These are phyloP conservation scores for Bactericera cockerelli DNA, from an alignment of 1,140 invertebrate species.

Conservation along the genomic window DNA sequence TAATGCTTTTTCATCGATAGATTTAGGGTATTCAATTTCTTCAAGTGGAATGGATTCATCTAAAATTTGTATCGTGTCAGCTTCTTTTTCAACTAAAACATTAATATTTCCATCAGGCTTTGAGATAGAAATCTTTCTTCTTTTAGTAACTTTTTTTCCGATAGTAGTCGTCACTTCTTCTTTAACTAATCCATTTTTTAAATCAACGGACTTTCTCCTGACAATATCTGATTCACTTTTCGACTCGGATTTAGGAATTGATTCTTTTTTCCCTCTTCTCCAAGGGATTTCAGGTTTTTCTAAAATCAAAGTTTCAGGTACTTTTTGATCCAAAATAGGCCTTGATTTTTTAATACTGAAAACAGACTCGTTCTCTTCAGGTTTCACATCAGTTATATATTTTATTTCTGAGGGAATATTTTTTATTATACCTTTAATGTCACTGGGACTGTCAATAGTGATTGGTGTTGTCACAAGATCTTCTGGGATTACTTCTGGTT, in stretches of 20 bases:
- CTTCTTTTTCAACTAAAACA: background rate
- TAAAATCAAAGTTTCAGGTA: slow-evolving; percentile 11
- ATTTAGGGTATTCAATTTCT: slow-evolving; percentile 5
- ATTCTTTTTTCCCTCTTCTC: slow-evolving; percentile 16
- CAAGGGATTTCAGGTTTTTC: slow-evolving; percentile 18
- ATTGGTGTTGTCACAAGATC: slow-evolving; percentile 3
- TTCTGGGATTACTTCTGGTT: background rate
- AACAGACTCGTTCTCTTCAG: background rate
- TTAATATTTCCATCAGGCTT: background rate
- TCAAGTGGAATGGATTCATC: background rate
- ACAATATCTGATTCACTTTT: background rate
- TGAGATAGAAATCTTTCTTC: slow-evolving; percentile 1
- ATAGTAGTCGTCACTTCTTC: slow-evolving; percentile 9
- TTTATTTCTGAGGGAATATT: background rate
- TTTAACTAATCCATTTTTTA: background rate
- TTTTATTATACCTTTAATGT: background rate
- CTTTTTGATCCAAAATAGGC: slow-evolving; percentile 6
- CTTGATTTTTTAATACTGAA: slow-evolving; percentile 2
- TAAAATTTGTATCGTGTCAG: background rate
- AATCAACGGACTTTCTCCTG: background rate
- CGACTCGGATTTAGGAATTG: background rate
- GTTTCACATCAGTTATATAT: background rate
- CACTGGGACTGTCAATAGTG: background rate
- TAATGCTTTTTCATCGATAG: background rate
- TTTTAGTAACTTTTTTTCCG: slow-evolving; percentile 4